phyloP scores from a whole-genome alignment of 1,140 invertebrate genomes.

The Thrips palmi region DNA sequence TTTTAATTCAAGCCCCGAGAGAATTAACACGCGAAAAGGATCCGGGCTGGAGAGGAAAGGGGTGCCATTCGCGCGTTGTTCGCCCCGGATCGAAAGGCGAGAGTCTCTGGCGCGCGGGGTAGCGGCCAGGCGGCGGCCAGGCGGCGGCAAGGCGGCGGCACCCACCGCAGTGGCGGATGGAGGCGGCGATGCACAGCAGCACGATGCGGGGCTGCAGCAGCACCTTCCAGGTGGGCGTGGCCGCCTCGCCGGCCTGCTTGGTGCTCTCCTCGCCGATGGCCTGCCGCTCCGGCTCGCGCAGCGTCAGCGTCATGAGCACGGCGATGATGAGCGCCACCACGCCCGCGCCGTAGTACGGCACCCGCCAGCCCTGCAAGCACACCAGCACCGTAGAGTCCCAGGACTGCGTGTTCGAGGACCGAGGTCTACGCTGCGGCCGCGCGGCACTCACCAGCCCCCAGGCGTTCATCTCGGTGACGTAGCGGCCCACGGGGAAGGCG shows the following conservation, averaged over 20 bases:
- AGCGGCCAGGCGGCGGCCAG: too few species aligned
- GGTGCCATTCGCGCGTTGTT: too few species aligned
- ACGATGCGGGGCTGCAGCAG: conserved; percentile 59
- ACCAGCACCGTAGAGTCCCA: neutral
- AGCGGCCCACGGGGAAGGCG: conserved; percentile 78
- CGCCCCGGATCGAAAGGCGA: too few species aligned
- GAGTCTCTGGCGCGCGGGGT: too few species aligned
- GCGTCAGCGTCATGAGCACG: conserved; percentile 48
- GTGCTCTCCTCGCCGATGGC: conserved; percentile 44
- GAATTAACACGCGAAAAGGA: too few species aligned
- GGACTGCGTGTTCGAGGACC: neutral
- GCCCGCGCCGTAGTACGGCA: conserved; percentile 68
- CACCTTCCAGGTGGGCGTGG: conserved; percentile 36
- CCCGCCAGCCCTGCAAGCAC: conserved; percentile 57
- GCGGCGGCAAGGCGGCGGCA: too few species aligned
- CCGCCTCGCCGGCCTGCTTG: conserved; percentile 16
- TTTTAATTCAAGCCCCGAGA: too few species aligned
- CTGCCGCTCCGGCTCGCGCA: conserved; percentile 58
- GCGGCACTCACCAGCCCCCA: conserved; percentile 42
- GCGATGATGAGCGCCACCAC: conserved; percentile 60
- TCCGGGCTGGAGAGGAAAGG: too few species aligned
- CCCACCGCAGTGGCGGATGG: conserved; percentile 71
- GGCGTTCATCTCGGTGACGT: conserved; percentile 58
- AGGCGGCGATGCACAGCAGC: conserved; percentile 66
- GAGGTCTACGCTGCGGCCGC: neutral